These are phyloP conservation scores for Trypoxylon attenuatum DNA, from an alignment of 2,888 invertebrate species.

Conservation along the genomic window DNA sequence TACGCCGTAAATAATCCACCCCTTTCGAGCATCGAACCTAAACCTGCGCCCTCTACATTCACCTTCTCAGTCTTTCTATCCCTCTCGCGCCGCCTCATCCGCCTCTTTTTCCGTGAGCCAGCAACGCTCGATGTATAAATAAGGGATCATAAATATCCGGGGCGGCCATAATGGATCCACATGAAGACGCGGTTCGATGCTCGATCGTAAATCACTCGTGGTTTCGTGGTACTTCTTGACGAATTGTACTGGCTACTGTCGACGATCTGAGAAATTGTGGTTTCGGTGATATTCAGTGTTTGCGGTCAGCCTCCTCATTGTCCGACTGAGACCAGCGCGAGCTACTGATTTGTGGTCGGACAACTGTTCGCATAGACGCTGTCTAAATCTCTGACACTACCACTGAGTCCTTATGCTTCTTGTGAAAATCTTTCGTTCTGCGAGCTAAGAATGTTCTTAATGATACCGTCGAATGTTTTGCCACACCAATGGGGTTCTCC, in stretches of 20 bases:
- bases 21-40: conserved; percentile 44
- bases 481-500: too few relatives aligned
- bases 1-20: conserved; percentile 64
- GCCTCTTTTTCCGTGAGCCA: conserved; percentile 6
- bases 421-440: too few relatives aligned
- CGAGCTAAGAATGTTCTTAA: too few relatives aligned
- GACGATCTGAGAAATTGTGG: conserved; percentile 38
- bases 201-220: conserved; percentile 28
- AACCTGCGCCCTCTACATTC: background rate
- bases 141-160: conserved; percentile 40
- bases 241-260: conserved; percentile 9
- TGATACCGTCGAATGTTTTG: too few relatives aligned
- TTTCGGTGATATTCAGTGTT: conserved; percentile 30
- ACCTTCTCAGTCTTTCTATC: background rate
- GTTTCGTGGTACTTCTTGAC: conserved; percentile 17
- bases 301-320: conserved; percentile 30
- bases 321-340: background rate
- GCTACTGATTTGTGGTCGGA: conserved; percentile 6
- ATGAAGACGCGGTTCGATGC: conserved; percentile 39
- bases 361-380: background rate
- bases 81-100: background rate
- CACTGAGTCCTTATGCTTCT: too few relatives aligned
- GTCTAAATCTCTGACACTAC: background rate
- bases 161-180: conserved; percentile 28
- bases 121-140: conserved; percentile 42